phyloP scores from a whole-genome alignment of 2,888 invertebrate genomes.

The Anorthoa munda region DNA sequence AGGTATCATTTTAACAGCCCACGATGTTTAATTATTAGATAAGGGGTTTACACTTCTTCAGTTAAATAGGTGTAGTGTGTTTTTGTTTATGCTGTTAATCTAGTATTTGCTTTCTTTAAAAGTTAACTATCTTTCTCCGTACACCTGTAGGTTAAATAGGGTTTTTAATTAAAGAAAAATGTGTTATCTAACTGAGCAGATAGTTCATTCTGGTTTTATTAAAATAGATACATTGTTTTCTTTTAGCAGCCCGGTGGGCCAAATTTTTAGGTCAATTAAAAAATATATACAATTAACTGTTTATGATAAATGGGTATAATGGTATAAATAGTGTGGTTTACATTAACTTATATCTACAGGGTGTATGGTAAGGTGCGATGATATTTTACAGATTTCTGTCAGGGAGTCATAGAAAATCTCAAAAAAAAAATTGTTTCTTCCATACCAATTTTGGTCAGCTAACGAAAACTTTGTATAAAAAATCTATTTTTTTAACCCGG shows the following conservation, averaged over 20 bases:
- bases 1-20: background rate
- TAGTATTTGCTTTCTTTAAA: background rate
- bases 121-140: background rate
- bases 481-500: too few relatives aligned
- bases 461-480: too few relatives aligned
- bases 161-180: too few relatives aligned
- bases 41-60: background rate
- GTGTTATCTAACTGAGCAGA: background rate
- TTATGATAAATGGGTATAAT: too few relatives aligned
- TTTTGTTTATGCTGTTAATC: conserved; percentile 2
- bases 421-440: too few relatives aligned
- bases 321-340: too few relatives aligned
- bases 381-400: too few relatives aligned
- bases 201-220: background rate
- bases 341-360: too few relatives aligned
- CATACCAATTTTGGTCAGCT: too few relatives aligned
- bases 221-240: background rate
- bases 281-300: background rate
- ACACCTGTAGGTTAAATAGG: too few relatives aligned
- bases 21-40: conserved; percentile 1
- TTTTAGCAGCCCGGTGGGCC: background rate
- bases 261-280: background rate
- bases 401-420: too few relatives aligned
- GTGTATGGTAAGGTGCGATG: too few relatives aligned
- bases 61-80: background rate